A percentile compares a stretch with the other conserved stretches of the same genome.
These are phyloP conservation scores for Embidobia sp. DNA, from an alignment of 2,888 invertebrate genomes.

Conservation along the genomic window DNA sequence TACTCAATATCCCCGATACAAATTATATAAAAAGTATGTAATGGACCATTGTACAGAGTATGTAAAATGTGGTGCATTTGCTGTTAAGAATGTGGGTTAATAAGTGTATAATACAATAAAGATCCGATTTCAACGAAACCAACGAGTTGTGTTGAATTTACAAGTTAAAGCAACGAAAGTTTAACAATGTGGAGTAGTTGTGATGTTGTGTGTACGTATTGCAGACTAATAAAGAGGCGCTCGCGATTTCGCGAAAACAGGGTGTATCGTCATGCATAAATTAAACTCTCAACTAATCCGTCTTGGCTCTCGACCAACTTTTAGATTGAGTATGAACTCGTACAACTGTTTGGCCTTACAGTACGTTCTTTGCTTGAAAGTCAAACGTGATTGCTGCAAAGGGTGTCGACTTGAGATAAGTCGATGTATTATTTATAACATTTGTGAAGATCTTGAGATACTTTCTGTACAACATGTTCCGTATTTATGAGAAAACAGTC, in stretches of 20 bases:
- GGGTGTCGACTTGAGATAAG: constrained; percentile 59
- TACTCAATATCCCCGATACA: too few relatives aligned
- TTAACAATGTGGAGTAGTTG: constrained; percentile 59
- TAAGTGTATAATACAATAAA: constrained; percentile 25
- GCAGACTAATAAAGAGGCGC: constrained; percentile 62
- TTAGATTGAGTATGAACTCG: constrained; percentile 72
- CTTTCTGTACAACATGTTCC: constrained; percentile 20
- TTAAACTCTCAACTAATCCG: constrained; percentile 72
- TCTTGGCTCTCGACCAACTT: constrained; percentile 71
- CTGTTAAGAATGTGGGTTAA: too few relatives aligned
- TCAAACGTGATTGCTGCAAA: constrained; percentile 60
- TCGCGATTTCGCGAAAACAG: constrained; percentile 62
- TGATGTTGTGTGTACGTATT: constrained; percentile 61
- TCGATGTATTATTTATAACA: constrained; percentile 59
- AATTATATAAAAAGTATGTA: too few relatives aligned
- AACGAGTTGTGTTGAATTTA: constrained; percentile 50
- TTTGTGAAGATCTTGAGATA: constrained; percentile 36
- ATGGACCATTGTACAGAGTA: too few relatives aligned
- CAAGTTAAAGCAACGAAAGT: constrained; percentile 55
- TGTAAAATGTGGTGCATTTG: too few relatives aligned
- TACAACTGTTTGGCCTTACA: constrained; percentile 69
- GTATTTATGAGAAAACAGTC: constrained; percentile 25
- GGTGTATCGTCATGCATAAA: constrained; percentile 69
- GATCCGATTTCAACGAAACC: constrained; percentile 41
- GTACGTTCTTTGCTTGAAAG: constrained; percentile 57